Evolutionary conservation across 2,113 vertebrate species (phyloP), one percentile per base, ranked within the genome.

Genomic region (Myrmophylax atrothorax): DNA sequence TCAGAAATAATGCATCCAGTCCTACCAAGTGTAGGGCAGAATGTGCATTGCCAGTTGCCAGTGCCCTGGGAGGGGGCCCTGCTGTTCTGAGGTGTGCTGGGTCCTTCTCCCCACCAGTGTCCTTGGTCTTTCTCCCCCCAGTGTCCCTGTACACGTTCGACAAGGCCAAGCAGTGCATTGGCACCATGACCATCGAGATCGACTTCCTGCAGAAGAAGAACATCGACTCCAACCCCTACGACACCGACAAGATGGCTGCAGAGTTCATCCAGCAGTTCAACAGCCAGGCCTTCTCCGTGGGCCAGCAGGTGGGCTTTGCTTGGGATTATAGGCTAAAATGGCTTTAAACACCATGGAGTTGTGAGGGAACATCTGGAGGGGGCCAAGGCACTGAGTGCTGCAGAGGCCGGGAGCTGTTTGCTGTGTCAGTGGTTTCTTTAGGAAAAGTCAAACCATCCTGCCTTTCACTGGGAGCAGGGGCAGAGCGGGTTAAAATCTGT

Each of bases 151-250:
- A 99, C 97, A 98, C 77, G 63, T 99, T 99, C 4, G 99, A 99
- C 98, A 99, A 98, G 96, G 96, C 98, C 46, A 99, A 98, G 92
- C 99, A 99, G 84, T 99, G 99, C 10, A 98, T 99, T 2, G 99
- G 99, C 95, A 98, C 97, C 18, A 98, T 99, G 98, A 99, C 97
- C 8, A 97, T 99, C 18, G 99, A 99, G 95, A 98, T 99, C 0
- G 99, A 99, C 95, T 99, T 99, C 87, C 98, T 99, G 92, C 99
- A 99, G 98, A 99, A 99, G 97, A 99, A 99, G 97, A 99, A 10
- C 38, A 97, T 98, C 1, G 99, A 99, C 97, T 99, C 98, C 93
- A 99, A 98, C 90, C 98, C 99, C 4, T 99, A 99, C 0, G 99
- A 99, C 96, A 98, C 99, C 0, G 99, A 99, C 96, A 98, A 98